A percentile compares a stretch with the other conserved stretches of the same genome.
These are phyloP conservation scores for Aquatica leii DNA, from an alignment of 2,888 invertebrate species.

Conservation along the genomic window DNA sequence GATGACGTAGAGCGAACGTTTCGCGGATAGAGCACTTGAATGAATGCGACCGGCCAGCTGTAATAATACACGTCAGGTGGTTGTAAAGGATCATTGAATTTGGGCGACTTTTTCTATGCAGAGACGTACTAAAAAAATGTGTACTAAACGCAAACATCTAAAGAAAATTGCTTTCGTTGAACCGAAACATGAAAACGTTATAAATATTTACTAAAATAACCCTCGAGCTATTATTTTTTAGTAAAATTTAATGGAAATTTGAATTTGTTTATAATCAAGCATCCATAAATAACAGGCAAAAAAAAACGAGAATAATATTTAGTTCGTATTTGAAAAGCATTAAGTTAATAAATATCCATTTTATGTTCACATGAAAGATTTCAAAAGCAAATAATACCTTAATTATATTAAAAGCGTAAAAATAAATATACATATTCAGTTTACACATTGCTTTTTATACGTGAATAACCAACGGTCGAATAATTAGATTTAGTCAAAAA, in stretches of 20 bases:
- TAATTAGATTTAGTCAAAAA: conserved; percentile 8
- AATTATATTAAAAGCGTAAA: conserved; percentile 14
- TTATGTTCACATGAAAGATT: conserved; percentile 5
- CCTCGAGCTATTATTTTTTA: no score
- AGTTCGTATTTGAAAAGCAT: conserved; percentile 3
- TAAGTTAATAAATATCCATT: conserved; percentile 8
- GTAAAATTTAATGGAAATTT: conserved; percentile 3
- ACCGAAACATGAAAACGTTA: no score
- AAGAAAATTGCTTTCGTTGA: background rate
- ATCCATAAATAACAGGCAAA: background rate
- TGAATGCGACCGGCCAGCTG: conserved; percentile 47
- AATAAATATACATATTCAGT: conserved; percentile 12
- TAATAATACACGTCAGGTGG: conserved; percentile 48
- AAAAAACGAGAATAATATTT: background rate
- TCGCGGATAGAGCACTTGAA: conserved; percentile 43
- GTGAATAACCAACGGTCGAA: conserved; percentile 6
- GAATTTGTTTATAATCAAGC: conserved; percentile 9
- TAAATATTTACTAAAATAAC: no score
- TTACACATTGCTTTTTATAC: conserved; percentile 10
- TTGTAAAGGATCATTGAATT: conserved; percentile 16
- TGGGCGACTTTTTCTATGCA: background rate
- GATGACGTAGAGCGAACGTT: conserved; percentile 25
- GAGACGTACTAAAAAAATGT: conserved; percentile 1
- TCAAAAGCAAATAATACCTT: conserved; percentile 11
- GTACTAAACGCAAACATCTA: background rate